Evolutionary conservation across 2,888 invertebrate genomes (phyloP), one percentile per base, ranked within the genome.

Genomic region (Crossocerus cetratus): DNA sequence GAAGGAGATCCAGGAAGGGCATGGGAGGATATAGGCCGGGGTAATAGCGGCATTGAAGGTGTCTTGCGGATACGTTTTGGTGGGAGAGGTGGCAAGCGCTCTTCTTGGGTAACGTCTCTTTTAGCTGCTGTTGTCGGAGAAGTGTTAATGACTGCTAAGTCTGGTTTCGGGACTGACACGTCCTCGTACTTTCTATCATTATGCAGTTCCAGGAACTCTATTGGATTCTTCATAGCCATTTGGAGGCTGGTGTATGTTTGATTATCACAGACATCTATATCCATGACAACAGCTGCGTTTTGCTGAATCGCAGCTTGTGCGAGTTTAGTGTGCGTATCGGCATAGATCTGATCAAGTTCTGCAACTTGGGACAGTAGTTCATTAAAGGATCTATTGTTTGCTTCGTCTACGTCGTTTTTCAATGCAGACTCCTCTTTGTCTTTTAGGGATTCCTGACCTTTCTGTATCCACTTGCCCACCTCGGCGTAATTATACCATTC

Each of bases 161-260:
- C 92, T 85, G 1, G 90, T 0, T 91, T 90, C 2, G 91, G 91
- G 14, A 92, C 88, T 77, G 92, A 88, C 0, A 94, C 91, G 81
- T 94, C 94, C 81, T 94, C 94, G 86, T 93, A 93, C 42, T 92
- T 91, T 53, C 86, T 81, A 0, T 89, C 86, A 59, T 90, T 88
- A 0, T 91, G 90, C 0, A 91, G 89, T 61, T 92, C 92, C 53
- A 90, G 83, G 71, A 95, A 93, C 22, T 92, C 91, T 1, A 96
- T 91, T 0, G 96, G 96, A 90, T 97, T 96, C 89, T 94, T 96
- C 91, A 96, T 96, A 0, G 97, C 97, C 86, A 96, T 92, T 86
- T 97, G 97, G 64, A 97, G 91, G 86, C 96, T 96, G 0, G 96
- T 95, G 85, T 97, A 97, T 0, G 96, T 96, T 70, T 95, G 94